Base-by-base conservation (phyloP, 2,888 invertebrate species). In the Timandra comae region DNA sequence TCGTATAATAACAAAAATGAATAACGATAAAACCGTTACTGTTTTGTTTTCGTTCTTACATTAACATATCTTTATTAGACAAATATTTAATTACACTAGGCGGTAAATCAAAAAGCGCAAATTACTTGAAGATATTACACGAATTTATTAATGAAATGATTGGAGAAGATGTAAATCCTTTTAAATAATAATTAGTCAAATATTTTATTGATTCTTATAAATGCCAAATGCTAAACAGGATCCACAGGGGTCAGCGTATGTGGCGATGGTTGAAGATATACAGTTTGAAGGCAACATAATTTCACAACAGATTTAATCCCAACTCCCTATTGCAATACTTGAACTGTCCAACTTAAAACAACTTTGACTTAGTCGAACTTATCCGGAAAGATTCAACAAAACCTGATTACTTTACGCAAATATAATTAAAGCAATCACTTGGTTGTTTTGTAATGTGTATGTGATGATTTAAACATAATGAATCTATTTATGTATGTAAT, bases 201-300 rank as follows among this genome's bases (percentile, higher is more conserved):
- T 47, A 62, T 66, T 64, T 61, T 66, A 65, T 68, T 59, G 49
- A 52, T 60, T 58, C 54, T 59, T 55, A 63, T 58, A 78, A 79
- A 76, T 76, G 75, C 67, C 76, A 73, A 56, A 54, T 52, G 62
- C 46, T 52, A 51, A 74, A 77, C 77, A 68, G 70, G 79, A 71
- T 70, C 47, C 41, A 39, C 49, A 48, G 40, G 67, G 72, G 73
- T 73, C 77, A 74, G 46, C 49, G 49, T 49, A 43, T 51, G 50
- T 52, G 56, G 44, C 50, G 47, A 37, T 42, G 47, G 42, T 32
- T 29, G 33, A 43, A 34, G 33, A 16, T 11, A 24, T 24, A 52
- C 49, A 39, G 6, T 16, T 16, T 16, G 16, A 5, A 16, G 16
- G 16, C 16, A 6, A 16, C 3, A 31, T 37, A 49, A 55, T 76